Percentiles rank a stretch among this genome's conserved stretches.
Conservation (phyloP, 2,113 vertebrate species). For the Atherinomorus stipes region DNA sequence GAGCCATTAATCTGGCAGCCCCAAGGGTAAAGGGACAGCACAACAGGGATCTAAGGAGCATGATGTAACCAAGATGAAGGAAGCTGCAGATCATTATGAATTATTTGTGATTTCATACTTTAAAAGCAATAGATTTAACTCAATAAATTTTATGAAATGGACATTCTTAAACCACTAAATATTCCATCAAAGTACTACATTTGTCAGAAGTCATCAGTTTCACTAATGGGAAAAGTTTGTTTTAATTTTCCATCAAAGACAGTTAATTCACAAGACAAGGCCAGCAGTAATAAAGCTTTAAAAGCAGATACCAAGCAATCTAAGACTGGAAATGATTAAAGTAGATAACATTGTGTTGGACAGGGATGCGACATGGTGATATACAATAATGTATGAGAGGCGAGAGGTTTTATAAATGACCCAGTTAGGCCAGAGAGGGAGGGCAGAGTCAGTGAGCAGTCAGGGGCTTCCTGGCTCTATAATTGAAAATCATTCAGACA, state of each 20-base stretch:
- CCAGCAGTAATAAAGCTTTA: neutral
- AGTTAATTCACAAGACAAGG: constrained; percentile 27
- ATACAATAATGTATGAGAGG: constrained; percentile 69
- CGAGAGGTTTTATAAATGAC: constrained; percentile 72
- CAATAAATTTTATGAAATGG: constrained; percentile 9
- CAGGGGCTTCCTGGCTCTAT: constrained; percentile 65
- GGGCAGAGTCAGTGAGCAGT: constrained; percentile 55
- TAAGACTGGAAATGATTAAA: constrained; percentile 64
- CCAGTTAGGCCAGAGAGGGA: constrained; percentile 51
- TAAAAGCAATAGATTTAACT: constrained; percentile 10
- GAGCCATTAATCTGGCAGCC: constrained; percentile 74
- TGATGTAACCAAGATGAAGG: constrained; percentile 49
- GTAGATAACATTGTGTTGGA: constrained; percentile 48
- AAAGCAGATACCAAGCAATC: constrained; percentile 46
- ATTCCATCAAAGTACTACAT: neutral
- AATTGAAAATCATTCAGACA: constrained; percentile 84
- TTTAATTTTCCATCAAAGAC: constrained; percentile 23
- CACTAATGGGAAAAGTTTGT: neutral
- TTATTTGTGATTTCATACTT: constrained; percentile 21
- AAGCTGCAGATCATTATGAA: constrained; percentile 17
- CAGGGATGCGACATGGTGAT: constrained; percentile 50
- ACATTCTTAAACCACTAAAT: constrained; percentile 12
- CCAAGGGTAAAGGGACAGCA: constrained; percentile 77
- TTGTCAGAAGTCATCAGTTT: neutral
- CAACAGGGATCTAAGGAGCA: constrained; percentile 28